phyloP scores from a whole-genome alignment of 2,888 invertebrate species.

The Parapristionchus giblindavisi region DNA sequence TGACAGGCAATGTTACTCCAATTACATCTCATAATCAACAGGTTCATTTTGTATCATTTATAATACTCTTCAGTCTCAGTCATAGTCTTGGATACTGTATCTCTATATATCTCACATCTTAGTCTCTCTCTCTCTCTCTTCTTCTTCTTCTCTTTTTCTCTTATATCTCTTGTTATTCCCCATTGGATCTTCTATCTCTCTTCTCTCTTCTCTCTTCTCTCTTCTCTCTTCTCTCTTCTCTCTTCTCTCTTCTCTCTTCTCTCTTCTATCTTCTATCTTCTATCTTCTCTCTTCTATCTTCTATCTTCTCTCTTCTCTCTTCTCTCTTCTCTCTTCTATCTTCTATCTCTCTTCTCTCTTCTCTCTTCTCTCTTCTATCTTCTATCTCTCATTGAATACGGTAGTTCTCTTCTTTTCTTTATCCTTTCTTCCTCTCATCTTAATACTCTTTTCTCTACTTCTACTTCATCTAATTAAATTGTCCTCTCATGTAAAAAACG shows the following conservation, averaged over 20 bases:
- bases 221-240: background rate
- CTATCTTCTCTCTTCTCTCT: background rate
- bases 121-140: background rate
- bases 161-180: background rate
- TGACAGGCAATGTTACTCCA: too few relatives aligned
- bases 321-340: background rate
- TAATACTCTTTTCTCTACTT: background rate
- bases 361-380: background rate
- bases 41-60: too few relatives aligned
- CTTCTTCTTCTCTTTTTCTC: background rate
- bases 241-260: background rate
- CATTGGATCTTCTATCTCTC: too few relatives aligned
- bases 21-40: too few relatives aligned
- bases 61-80: too few relatives aligned
- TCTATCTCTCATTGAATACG: background rate
- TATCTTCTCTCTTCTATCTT: background rate
- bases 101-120: slow-evolving; percentile 6
- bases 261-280: background rate
- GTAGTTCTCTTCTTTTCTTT: background rate
- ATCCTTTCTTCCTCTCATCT: background rate
- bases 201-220: background rate
- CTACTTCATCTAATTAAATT: too few relatives aligned
- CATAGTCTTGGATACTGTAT: too few relatives aligned
- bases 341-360: slow-evolving; percentile 14
- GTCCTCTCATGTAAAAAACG: too few relatives aligned